Evolutionary conservation across 2,797 vertebrate genomes (phyloP).

Genomic region (Moxostoma hubbsi): DNA sequence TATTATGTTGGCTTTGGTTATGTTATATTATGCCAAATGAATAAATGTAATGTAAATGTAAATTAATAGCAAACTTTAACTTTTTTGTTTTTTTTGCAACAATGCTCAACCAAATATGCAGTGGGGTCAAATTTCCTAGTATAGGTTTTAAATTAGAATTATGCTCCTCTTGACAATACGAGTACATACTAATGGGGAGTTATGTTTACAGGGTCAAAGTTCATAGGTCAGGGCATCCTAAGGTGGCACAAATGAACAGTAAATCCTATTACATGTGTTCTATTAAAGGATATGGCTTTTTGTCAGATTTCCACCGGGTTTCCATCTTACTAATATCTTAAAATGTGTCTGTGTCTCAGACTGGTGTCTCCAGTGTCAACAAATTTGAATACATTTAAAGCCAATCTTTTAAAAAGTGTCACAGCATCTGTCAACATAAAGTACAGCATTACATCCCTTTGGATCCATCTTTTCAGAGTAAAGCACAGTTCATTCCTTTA

Average conservation of each 20-base stretch:
- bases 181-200: constrained; percentile 11
- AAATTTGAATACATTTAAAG: constrained; percentile 42
- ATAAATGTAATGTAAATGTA: too few relatives aligned
- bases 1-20: too few relatives aligned
- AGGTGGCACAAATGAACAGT: constrained; percentile 20
- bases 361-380: constrained; percentile 22
- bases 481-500: constrained; percentile 23
- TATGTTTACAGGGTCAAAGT: constrained; percentile 35
- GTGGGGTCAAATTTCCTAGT: too few relatives aligned
- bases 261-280: constrained; percentile 13
- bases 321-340: constrained; percentile 4
- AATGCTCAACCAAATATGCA: too few relatives aligned
- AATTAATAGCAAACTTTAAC: too few relatives aligned
- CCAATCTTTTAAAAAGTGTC: constrained; percentile 52
- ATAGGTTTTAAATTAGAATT: background rate
- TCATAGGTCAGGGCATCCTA: constrained; percentile 44
- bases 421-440: constrained; percentile 15
- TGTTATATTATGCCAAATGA: too few relatives aligned
- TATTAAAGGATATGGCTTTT: background rate
- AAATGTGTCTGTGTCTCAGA: constrained; percentile 32
- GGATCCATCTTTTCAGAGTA: constrained; percentile 8
- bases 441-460: constrained; percentile 13
- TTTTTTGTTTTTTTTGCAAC: too few relatives aligned
- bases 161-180: constrained; percentile 12
- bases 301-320: constrained; percentile 23